These are phyloP conservation scores for Electrophaes corylata DNA, from an alignment of 2,888 invertebrate genomes.

Conservation along the genomic window DNA sequence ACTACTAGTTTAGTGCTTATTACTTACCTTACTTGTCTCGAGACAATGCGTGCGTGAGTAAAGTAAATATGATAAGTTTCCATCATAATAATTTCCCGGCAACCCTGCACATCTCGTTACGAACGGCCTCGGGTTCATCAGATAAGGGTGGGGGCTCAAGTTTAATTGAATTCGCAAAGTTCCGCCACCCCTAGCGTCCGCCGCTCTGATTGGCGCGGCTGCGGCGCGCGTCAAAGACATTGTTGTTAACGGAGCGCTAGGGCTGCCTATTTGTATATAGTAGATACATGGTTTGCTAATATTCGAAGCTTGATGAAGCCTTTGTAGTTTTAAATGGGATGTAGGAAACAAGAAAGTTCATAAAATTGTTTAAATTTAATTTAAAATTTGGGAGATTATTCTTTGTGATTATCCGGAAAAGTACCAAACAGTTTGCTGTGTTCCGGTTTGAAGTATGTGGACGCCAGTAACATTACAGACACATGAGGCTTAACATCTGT, in stretches of 20 bases:
- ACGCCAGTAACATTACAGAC: no score
- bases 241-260: constrained; percentile 57
- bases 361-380: background rate
- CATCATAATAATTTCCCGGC: constrained; percentile 12
- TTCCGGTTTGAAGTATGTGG: no score
- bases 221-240: constrained; percentile 67
- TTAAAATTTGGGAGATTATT: no score
- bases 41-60: no score
- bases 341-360: background rate
- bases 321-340: constrained; percentile 16
- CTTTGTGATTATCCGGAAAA: no score
- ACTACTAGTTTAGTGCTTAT: no score
- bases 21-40: no score
- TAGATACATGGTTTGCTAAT: constrained; percentile 46
- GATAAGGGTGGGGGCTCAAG: constrained; percentile 81
- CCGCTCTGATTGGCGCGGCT: constrained; percentile 73
- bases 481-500: no score
- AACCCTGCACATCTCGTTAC: constrained; percentile 75
- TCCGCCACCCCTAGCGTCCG: constrained; percentile 69
- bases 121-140: constrained; percentile 76
- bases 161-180: constrained; percentile 83
- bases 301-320: constrained; percentile 32
- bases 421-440: no score
- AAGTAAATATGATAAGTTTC: background rate
- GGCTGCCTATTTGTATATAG: constrained; percentile 46